Percentiles rank a stretch among this genome's conserved stretches.
Evolutionary conservation across 2,797 vertebrate genomes (phyloP).

Genomic region (Perodicticus potto): DNA sequence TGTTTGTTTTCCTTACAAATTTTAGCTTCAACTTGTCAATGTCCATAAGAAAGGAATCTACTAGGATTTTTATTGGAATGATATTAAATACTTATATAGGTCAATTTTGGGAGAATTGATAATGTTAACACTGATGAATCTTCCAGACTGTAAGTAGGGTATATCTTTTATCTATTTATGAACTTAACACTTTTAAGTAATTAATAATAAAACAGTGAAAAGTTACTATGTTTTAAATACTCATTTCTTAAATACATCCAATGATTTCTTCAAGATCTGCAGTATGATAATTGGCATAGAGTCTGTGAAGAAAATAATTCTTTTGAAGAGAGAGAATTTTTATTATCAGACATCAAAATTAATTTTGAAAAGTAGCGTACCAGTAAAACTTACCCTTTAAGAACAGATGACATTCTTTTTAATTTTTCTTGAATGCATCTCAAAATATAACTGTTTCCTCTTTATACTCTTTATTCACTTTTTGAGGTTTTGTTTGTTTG

Average conservation of each 20-base stretch:
- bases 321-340: constrained; percentile 66
- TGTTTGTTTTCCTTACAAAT: constrained; percentile 41
- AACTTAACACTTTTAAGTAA: constrained; percentile 8
- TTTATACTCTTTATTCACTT: constrained; percentile 39
- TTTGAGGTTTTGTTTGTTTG: constrained; percentile 46
- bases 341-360: constrained; percentile 15
- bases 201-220: constrained; percentile 39
- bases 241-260: constrained; percentile 12
- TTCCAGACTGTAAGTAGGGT: neutral
- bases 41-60: constrained; percentile 28
- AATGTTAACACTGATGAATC: neutral
- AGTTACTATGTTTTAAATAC: constrained; percentile 19
- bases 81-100: neutral
- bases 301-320: constrained; percentile 45
- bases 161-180: constrained; percentile 31
- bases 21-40: neutral
- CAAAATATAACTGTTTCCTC: constrained; percentile 25
- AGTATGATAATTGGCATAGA: constrained; percentile 3
- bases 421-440: neutral
- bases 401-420: constrained; percentile 35
- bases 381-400: neutral
- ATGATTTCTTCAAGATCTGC: constrained; percentile 29
- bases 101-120: neutral
- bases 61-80: constrained; percentile 48
- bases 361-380: constrained; percentile 48